Percentiles rank a stretch among this genome's conserved stretches.
Conservation (phyloP, 2,113 vertebrate genomes). For the Anguilla rostrata region DNA sequence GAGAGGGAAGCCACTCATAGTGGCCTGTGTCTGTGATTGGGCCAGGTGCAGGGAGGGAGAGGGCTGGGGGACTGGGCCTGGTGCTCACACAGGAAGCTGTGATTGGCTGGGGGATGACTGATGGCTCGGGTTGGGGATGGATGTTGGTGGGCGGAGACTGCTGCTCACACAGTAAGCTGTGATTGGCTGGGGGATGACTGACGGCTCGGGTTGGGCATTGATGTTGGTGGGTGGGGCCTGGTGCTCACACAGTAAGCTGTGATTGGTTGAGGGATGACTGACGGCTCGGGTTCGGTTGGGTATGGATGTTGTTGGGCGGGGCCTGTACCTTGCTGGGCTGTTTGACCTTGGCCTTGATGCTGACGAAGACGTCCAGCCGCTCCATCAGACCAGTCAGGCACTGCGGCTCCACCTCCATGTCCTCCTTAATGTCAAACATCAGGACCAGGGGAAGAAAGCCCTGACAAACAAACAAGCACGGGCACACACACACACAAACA, state of each 20-base stretch:
- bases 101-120: no score
- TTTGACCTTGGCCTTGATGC: constrained; percentile 97
- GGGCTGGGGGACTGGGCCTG: no score
- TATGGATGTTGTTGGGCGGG: constrained; percentile 24
- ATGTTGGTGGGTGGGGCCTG: constrained; percentile 19
- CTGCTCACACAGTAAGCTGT: no score
- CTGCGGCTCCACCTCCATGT: constrained; percentile 93
- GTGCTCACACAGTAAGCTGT: no score
- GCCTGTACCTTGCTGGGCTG: constrained; percentile 91
- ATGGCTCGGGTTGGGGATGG: constrained; percentile 42
- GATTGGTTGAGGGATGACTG: no score
- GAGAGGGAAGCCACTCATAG: not conserved
- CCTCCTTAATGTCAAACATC: constrained; percentile 99
- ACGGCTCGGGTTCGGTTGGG: constrained; percentile 38
- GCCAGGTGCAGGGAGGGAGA: not conserved
- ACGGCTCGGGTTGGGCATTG: constrained; percentile 35
- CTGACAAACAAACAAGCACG: constrained; percentile 61
- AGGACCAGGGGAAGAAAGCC: constrained; percentile 96
- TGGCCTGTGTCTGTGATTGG: not conserved
- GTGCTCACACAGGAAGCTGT: no score
- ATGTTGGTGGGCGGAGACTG: no score
- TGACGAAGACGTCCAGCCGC: constrained; percentile 96
- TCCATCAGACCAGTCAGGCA: constrained; percentile 94
- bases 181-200: no score
- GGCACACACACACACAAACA: not conserved